Evolutionary conservation across 2,888 invertebrate genomes (phyloP).

Genomic region (Corythucha ciliata): DNA sequence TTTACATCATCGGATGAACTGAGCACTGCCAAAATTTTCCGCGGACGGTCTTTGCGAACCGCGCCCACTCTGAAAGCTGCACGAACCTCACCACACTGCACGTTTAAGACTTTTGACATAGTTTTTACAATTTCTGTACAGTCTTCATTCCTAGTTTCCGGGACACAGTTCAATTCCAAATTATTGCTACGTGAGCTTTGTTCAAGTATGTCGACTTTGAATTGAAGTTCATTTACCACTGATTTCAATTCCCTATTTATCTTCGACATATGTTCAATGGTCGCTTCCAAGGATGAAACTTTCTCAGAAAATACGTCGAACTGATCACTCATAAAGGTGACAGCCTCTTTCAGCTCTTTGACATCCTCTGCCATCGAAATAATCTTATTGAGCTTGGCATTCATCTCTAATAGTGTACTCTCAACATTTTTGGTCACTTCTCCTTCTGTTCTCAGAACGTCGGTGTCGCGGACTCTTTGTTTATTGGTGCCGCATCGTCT

Average conservation of each 20-base stretch:
- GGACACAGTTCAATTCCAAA: slow-evolving; percentile 6
- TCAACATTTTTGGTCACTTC: no score
- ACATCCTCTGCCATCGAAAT: slow-evolving; percentile 2
- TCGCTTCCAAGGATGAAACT: not conserved
- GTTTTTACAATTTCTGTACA: not conserved
- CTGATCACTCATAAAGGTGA: slow-evolving; percentile 11
- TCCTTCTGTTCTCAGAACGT: no score
- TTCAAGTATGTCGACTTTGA: slow-evolving; percentile 5
- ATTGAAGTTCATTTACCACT: slow-evolving; percentile 1
- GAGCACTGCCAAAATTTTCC: slow-evolving; percentile 9
- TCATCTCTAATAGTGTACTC: slow-evolving; percentile 8
- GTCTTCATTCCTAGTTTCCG: slow-evolving; percentile 8
- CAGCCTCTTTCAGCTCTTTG: slow-evolving; percentile 7
- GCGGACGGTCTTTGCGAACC: slow-evolving; percentile 3
- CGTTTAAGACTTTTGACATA: not conserved
- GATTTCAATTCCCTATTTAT: slow-evolving; percentile 3
- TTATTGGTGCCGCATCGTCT: no score
- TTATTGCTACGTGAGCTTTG: slow-evolving; percentile 3
- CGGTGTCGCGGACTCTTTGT: no score
- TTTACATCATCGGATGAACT: not conserved
- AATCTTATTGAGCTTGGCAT: not conserved
- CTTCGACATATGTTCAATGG: not conserved
- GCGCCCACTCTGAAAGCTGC: slow-evolving; percentile 8
- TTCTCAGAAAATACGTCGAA: slow-evolving; percentile 5
- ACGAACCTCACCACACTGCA: not conserved